Conservation (phyloP, 35 echinoderm and acorn worm genomes). For the Apostichopus parvimensis region DNA sequence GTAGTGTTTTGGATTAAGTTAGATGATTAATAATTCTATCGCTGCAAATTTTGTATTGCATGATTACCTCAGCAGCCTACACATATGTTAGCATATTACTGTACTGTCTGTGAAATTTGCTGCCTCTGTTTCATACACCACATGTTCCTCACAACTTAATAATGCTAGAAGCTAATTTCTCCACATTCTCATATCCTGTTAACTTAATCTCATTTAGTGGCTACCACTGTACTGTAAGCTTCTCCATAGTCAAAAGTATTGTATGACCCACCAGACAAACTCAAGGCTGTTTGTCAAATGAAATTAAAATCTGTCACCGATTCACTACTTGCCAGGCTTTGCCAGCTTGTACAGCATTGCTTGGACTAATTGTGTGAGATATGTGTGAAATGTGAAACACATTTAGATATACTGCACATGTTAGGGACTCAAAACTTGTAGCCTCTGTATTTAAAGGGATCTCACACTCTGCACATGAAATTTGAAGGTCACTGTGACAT, state of each 20-base stretch:
- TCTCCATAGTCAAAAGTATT: not conserved
- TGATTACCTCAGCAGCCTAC: too few relatives aligned
- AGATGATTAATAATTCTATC: too few relatives aligned
- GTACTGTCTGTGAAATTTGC: too few relatives aligned
- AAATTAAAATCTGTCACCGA: not conserved
- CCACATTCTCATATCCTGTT: not conserved
- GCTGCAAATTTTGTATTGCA: too few relatives aligned
- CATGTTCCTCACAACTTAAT: not conserved
- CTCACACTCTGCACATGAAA: not conserved
- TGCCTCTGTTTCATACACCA: too few relatives aligned
- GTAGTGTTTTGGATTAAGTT: too few relatives aligned
- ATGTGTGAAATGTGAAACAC: not conserved
- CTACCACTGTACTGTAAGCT: not conserved
- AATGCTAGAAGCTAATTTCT: not conserved
- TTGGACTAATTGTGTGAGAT: not conserved
- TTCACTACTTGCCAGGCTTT: not conserved
- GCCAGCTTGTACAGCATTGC: not conserved
- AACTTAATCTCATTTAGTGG: not conserved
- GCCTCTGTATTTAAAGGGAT: not conserved
- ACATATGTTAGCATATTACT: too few relatives aligned
- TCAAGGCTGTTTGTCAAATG: slow-evolving; percentile 3
- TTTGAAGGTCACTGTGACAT: not conserved
- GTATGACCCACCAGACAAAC: not conserved
- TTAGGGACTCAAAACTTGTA: not conserved
- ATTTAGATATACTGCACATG: not conserved